Conservation (phyloP, 2,888 invertebrate genomes). For the Pterostichus niger region DNA sequence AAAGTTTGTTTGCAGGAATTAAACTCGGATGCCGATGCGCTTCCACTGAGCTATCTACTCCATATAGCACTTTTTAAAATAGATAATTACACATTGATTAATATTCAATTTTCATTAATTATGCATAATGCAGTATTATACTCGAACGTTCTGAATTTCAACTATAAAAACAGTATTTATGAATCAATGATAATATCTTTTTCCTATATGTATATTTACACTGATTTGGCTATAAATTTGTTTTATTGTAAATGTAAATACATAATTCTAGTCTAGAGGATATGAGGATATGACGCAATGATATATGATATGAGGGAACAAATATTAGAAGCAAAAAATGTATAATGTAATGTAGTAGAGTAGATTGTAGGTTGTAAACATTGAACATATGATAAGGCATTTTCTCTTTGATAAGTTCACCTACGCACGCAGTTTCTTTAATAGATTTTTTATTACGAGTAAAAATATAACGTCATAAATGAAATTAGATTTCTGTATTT, state of each 20-base stretch:
- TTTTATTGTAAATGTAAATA: no score
- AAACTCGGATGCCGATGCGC: no score
- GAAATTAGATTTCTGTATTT: not conserved
- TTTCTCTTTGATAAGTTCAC: not conserved
- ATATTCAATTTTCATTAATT: no score
- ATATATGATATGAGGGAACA: not conserved
- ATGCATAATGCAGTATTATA: no score
- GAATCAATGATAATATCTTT: no score
- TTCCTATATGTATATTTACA: not conserved
- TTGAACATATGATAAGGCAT: constrained; percentile 2
- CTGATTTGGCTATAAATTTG: not conserved
- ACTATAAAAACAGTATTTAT: no score
- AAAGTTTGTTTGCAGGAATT: no score
- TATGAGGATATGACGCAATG: constrained; percentile 14
- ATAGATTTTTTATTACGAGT: not conserved
- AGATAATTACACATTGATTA: no score
- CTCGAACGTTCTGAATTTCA: no score
- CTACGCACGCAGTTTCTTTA: not conserved
- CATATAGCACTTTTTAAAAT: no score
- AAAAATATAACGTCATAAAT: no score
- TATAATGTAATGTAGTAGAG: not conserved
- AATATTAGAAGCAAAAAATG: constrained; percentile 2
- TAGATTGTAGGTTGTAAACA: not conserved
- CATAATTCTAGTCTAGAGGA: not conserved
- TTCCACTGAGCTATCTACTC: no score